phyloP scores from a whole-genome alignment of 1,140 invertebrate genomes.

The Zaprionus camerounensis region DNA sequence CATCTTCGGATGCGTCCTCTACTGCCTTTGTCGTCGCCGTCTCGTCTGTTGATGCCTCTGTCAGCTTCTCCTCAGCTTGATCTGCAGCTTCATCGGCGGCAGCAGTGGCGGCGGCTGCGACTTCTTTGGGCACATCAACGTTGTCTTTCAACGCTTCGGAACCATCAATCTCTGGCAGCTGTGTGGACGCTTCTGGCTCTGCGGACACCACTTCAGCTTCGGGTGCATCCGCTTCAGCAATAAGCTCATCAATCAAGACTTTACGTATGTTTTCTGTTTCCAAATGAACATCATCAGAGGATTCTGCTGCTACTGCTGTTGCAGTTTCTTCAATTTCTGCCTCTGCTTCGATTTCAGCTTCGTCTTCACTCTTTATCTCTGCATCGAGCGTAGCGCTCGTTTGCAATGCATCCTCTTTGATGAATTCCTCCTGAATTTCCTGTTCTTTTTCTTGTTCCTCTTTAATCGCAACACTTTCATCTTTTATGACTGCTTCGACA shows the following conservation, averaged over 20 bases:
- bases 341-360: background rate
- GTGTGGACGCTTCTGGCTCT: slow-evolving; percentile 9
- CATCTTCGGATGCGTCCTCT: background rate
- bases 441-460: slow-evolving; percentile 50
- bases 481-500: slow-evolving; percentile 4
- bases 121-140: background rate
- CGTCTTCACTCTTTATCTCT: background rate
- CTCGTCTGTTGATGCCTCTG: background rate
- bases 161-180: slow-evolving; percentile 22
- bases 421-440: slow-evolving; percentile 57
- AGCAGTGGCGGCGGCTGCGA: background rate
- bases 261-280: slow-evolving; percentile 67
- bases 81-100: slow-evolving; percentile 9
- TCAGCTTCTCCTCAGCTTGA: slow-evolving; percentile 1
- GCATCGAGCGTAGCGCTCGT: slow-evolving; percentile 8
- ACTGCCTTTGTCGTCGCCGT: slow-evolving; percentile 9
- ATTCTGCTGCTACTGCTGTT: background rate
- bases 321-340: slow-evolving; percentile 5
- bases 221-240: slow-evolving; percentile 55
- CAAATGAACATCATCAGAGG: slow-evolving; percentile 52
- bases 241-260: slow-evolving; percentile 64
- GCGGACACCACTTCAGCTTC: slow-evolving; percentile 19
- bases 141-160: slow-evolving; percentile 10
- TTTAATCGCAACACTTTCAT: slow-evolving; percentile 8
- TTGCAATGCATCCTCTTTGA: slow-evolving; percentile 48